phyloP scores from a whole-genome alignment of 2,888 invertebrate genomes.

The Drosophila dives region DNA sequence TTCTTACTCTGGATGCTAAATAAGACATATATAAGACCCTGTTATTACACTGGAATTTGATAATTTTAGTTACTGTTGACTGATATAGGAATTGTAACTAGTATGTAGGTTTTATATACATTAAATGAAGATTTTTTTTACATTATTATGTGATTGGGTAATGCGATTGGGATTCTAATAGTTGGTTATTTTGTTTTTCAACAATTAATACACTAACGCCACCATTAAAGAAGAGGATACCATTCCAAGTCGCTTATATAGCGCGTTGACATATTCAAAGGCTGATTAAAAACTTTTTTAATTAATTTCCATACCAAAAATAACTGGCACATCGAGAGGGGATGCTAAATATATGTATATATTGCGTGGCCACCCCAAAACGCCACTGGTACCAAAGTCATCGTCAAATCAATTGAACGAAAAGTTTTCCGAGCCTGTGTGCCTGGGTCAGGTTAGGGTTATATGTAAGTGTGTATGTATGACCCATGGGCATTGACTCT shows the following conservation, averaged over 20 bases:
- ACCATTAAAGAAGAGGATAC: slow-evolving; percentile 1
- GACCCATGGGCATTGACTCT: slow-evolving; percentile 8
- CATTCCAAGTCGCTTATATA: slow-evolving; percentile 30
- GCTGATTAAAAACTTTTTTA: slow-evolving; percentile 83
- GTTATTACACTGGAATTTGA: background rate
- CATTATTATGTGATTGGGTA: background rate
- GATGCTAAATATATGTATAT: slow-evolving; percentile 22
- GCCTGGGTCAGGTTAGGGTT: background rate
- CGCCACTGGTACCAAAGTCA: slow-evolving; percentile 14
- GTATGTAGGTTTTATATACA: too few species aligned
- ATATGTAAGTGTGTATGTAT: slow-evolving; percentile 6
- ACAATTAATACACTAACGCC: slow-evolving; percentile 8
- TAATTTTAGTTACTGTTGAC: background rate
- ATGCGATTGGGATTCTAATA: background rate
- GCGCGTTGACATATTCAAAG: slow-evolving; percentile 67
- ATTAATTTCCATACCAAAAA: slow-evolving; percentile 78
- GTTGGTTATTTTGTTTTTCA: background rate
- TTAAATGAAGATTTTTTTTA: background rate
- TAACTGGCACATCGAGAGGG: slow-evolving; percentile 25
- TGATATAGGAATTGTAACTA: background rate
- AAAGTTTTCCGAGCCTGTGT: slow-evolving; percentile 42
- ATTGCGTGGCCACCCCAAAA: slow-evolving; percentile 1
- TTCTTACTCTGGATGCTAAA: background rate
- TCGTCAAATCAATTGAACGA: slow-evolving; percentile 56
- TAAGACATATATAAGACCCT: background rate